A percentile compares a stretch with the other conserved stretches of the same genome.
These are phyloP conservation scores for Phoenicopterus ruber DNA, from an alignment of 2,113 vertebrate genomes.

Conservation along the genomic window DNA sequence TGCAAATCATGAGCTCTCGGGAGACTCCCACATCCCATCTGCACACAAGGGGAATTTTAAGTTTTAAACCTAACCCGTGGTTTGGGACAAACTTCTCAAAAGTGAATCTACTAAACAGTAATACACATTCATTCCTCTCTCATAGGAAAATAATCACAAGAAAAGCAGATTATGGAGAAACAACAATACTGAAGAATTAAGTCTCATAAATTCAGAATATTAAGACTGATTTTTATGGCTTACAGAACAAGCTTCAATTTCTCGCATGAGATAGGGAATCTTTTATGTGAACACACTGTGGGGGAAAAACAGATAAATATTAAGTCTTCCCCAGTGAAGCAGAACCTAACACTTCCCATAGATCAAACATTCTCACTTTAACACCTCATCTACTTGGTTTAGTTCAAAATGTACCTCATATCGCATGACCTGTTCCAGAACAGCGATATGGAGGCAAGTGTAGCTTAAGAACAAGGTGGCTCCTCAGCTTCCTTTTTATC, in stretches of 20 bases:
- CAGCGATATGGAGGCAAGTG: neutral
- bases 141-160: neutral
- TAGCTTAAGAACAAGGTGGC: neutral
- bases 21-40: neutral
- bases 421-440: neutral
- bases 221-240: neutral
- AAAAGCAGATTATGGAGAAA: neutral
- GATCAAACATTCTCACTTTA: neutral
- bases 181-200: neutral
- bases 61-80: neutral
- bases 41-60: neutral
- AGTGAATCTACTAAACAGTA: neutral
- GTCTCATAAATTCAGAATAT: neutral
- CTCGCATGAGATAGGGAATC: fast-evolving
- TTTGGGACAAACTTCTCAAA: neutral
- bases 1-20: neutral
- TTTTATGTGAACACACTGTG: neutral
- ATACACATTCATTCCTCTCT: neutral
- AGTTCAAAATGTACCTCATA: neutral
- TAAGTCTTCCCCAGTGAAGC: neutral
- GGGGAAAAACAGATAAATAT: neutral
- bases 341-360: neutral
- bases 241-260: neutral
- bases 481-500: neutral
- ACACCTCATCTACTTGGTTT: neutral